Base-by-base conservation (phyloP, 2,113 vertebrate species). In the Mastomys coucha region DNA sequence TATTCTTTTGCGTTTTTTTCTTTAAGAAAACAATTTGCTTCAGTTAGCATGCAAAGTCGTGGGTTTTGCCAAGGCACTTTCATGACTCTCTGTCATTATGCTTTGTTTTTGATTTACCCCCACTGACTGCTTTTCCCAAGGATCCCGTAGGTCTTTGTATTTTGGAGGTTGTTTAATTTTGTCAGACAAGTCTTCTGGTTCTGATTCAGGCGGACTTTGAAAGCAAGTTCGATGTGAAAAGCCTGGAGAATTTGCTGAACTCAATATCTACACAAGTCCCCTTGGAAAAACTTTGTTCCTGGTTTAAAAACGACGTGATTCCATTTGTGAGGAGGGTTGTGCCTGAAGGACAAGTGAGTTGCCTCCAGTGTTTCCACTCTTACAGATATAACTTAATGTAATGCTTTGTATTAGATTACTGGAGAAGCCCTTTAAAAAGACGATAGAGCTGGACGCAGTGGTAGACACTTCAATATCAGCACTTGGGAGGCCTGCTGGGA, bases 271-370 rank as follows among this genome's bases (percentile, higher is more conserved):
- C 98, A 70, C 97, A 99, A 72, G 93, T 99, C 91, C 98, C 99
- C 24, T 98, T 99, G 85, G 98, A 98, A 96, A 98, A 99, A 36
- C 98, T 99, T 2, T 99, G 99, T 81, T 98, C 97, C 1, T 99
- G 99, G 99, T 98, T 99, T 89, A 99, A 99, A 98, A 99, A 98
- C 8, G 98, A 99, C 7, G 97, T 99, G 93, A 98, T 99, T 88
- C 99, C 99, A 5, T 99, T 99, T 94, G 97, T 99, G 49, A 99
- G 99, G 97, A 99, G 97, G 73, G 98, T 93, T 89, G 96, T 99
- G 9, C 99, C 99, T 36, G 97, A 98, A 73, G 99, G 99, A 97
- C 99, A 99, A 99, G 99, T 99, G 96, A 97, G 88, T 80, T 7
- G 56, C 22, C 33, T 45, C 75, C 33, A 8, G 6, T 67, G 7